Conservation (phyloP, 2,113 vertebrate genomes). For the Shinisaurus crocodilurus region DNA sequence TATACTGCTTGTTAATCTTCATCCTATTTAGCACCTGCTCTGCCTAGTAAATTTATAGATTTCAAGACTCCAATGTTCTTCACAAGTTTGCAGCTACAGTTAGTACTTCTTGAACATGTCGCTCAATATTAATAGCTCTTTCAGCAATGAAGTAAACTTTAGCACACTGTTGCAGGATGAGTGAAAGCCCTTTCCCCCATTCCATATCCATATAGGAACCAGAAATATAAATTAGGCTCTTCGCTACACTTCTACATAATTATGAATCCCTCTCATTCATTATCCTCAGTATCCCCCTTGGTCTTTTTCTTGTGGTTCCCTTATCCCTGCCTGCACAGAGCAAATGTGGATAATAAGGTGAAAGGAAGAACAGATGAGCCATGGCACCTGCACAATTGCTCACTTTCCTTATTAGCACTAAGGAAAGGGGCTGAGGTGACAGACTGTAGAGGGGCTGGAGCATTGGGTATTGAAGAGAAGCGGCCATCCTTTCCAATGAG, state of each 20-base stretch:
- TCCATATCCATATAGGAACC: background rate
- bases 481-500: background rate
- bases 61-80: slow-evolving; percentile 46
- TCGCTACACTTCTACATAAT: background rate
- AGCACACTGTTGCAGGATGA: slow-evolving; percentile 18
- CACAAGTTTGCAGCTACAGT: slow-evolving; percentile 45
- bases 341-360: background rate
- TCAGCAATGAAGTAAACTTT: slow-evolving; percentile 35
- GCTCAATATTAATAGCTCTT: slow-evolving; percentile 40
- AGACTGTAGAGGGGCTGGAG: background rate
- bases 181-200: background rate
- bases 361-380: background rate
- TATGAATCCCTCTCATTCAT: background rate
- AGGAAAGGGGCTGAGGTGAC: background rate
- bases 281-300: background rate
- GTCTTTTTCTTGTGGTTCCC: background rate
- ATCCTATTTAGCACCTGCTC: background rate
- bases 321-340: background rate
- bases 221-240: background rate
- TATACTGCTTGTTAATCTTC: slow-evolving; percentile 22
- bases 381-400: background rate
- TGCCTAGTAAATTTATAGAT: slow-evolving; percentile 31
- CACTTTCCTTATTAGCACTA: background rate
- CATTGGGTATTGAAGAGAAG: background rate
- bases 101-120: slow-evolving; percentile 30